phyloP scores from a whole-genome alignment of 1,140 invertebrate species.

The Bombus polaris region DNA sequence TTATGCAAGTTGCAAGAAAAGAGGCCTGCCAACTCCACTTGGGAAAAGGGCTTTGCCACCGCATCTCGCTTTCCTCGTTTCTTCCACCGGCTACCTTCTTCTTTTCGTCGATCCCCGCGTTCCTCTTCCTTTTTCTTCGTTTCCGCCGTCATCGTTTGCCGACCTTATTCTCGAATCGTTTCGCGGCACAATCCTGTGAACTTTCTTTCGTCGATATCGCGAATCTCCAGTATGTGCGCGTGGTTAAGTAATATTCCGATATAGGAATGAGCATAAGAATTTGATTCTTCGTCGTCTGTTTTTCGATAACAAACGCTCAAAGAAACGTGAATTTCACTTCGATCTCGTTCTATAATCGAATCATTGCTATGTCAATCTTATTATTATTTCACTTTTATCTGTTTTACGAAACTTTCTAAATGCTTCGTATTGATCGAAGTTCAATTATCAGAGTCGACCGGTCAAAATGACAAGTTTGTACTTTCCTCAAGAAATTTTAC shows the following conservation, averaged over 20 bases:
- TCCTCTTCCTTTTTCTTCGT: neutral
- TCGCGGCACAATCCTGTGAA: neutral
- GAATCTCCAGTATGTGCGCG: neutral
- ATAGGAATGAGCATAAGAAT: neutral
- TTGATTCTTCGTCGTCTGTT: neutral
- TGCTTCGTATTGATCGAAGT: too few relatives aligned
- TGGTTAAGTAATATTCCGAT: neutral
- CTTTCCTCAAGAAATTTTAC: too few relatives aligned
- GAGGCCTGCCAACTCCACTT: slow-evolving; percentile 49
- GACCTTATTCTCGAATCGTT: slow-evolving; percentile 21
- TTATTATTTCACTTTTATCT: too few relatives aligned
- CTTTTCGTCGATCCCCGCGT: neutral
- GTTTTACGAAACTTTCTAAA: too few relatives aligned
- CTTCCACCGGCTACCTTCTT: neutral
- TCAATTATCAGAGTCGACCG: too few relatives aligned
- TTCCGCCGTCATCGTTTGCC: slow-evolving; percentile 10
- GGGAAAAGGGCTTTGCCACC: slow-evolving; percentile 46
- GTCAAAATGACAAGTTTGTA: too few relatives aligned
- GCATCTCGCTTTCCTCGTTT: slow-evolving; percentile 25
- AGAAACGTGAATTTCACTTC: too few relatives aligned
- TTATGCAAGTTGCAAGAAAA: slow-evolving; percentile 60
- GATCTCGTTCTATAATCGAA: too few relatives aligned
- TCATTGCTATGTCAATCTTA: too few relatives aligned
- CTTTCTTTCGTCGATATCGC: slow-evolving; percentile 7
- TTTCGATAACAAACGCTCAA: neutral